These are phyloP conservation scores for Aculops lycopersici DNA, from an alignment of 1,140 invertebrate species.

Conservation along the genomic window DNA sequence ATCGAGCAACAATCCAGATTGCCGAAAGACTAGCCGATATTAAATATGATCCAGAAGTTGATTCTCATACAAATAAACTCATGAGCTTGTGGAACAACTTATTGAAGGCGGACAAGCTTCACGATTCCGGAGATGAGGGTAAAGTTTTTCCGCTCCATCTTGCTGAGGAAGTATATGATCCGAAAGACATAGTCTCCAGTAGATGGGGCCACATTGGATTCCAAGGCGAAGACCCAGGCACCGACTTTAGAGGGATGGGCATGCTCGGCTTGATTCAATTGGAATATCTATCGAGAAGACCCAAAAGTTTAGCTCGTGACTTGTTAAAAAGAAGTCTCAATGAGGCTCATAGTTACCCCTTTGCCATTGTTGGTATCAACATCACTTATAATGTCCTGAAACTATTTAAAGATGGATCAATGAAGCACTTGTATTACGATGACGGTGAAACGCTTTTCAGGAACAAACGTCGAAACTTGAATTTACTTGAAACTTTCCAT, in stretches of 20 bases:
- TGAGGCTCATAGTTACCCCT: conserved; percentile 20
- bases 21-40: background rate
- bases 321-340: conserved; percentile 26
- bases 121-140: too few species aligned
- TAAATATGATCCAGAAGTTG: too few species aligned
- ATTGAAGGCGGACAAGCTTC: background rate
- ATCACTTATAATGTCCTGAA: conserved; percentile 58
- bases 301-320: conserved; percentile 37
- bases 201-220: conserved; percentile 89
- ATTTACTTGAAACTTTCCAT: conserved; percentile 9
- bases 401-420: conserved; percentile 38
- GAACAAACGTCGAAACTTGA: conserved; percentile 69
- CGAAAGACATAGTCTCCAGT: conserved; percentile 20
- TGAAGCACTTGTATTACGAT: conserved; percentile 69
- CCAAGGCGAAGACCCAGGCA: conserved; percentile 81
- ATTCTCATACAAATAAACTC: background rate
- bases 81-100: background rate
- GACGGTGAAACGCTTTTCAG: conserved; percentile 24
- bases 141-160: too few species aligned
- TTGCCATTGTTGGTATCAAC: conserved; percentile 59
- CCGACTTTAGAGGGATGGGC: conserved; percentile 91
- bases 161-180: background rate
- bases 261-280: conserved; percentile 71
- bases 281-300: conserved; percentile 50
- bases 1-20: too few species aligned